Evolutionary conservation across 2,113 vertebrate species (phyloP).

Genomic region (Calyptommatus sinebrachiatus): DNA sequence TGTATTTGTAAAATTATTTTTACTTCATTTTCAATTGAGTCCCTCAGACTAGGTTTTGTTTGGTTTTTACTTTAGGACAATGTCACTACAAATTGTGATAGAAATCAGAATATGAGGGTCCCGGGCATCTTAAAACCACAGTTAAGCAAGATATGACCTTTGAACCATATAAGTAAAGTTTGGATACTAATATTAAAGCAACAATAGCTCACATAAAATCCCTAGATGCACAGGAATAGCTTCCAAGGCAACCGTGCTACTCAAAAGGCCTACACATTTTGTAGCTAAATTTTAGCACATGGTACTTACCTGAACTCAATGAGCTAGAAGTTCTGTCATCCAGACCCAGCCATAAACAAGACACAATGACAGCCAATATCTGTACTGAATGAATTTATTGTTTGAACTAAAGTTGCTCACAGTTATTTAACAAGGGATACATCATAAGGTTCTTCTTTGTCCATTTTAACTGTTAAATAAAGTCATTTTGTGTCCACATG

Average conservation of each 20-base stretch:
- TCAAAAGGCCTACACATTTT: neutral
- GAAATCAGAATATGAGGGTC: too few relatives aligned
- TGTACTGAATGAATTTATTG: conserved; percentile 94
- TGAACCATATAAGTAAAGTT: too few relatives aligned
- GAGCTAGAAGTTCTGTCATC: neutral
- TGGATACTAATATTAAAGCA: too few relatives aligned
- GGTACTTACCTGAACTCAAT: neutral
- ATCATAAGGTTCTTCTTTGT: conserved; percentile 73
- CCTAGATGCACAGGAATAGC: neutral
- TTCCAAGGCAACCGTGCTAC: neutral
- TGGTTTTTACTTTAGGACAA: too few relatives aligned
- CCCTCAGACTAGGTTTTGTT: too few relatives aligned
- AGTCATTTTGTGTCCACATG: conserved; percentile 64
- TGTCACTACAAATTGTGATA: too few relatives aligned
- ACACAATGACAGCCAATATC: conserved; percentile 65
- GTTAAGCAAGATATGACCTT: too few relatives aligned
- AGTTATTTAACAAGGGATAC: conserved; percentile 92
- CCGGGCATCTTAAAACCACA: too few relatives aligned
- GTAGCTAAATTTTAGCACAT: rapidly evolving
- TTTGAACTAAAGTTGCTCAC: conserved; percentile 94
- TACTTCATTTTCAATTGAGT: too few relatives aligned
- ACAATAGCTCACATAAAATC: too few relatives aligned
- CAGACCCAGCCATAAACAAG: conserved; percentile 51
- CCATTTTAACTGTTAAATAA: conserved; percentile 82
- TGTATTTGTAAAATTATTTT: too few relatives aligned